Evolutionary conservation across 2,113 vertebrate genomes (phyloP).

Genomic region (Todiramphus chloris): DNA sequence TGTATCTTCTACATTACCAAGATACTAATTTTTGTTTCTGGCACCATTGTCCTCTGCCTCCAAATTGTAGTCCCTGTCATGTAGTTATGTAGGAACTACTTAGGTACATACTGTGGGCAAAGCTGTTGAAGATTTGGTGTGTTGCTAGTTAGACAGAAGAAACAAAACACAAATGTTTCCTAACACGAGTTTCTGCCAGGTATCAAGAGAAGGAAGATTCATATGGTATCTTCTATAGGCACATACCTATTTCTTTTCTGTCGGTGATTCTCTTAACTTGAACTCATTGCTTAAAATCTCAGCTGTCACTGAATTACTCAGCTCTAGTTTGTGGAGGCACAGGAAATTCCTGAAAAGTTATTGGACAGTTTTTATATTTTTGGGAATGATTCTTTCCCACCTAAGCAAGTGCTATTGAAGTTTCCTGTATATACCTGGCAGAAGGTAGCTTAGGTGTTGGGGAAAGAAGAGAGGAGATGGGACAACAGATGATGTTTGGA

Average conservation of each 20-base stretch:
- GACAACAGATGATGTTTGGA: background rate
- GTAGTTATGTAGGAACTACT: background rate
- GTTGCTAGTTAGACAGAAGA: background rate
- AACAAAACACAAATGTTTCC: rapidly evolving
- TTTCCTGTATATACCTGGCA: background rate
- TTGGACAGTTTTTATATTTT: background rate
- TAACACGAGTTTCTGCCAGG: background rate
- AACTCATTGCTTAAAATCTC: background rate
- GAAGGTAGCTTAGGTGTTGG: background rate
- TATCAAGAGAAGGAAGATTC: background rate
- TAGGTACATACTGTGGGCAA: background rate
- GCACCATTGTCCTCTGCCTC: background rate
- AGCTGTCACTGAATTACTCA: background rate
- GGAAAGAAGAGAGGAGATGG: background rate
- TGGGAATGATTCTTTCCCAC: background rate
- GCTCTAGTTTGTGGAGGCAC: background rate
- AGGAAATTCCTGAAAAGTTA: background rate
- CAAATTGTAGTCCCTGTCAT: background rate
- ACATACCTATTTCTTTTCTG: background rate
- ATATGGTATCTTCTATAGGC: background rate
- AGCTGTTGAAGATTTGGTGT: background rate
- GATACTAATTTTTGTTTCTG: background rate
- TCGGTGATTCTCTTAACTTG: background rate
- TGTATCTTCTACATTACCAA: background rate
- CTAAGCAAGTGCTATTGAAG: background rate